Evolutionary conservation across 2,113 vertebrate genomes (phyloP).

Genomic region (Vireo altiloquus): DNA sequence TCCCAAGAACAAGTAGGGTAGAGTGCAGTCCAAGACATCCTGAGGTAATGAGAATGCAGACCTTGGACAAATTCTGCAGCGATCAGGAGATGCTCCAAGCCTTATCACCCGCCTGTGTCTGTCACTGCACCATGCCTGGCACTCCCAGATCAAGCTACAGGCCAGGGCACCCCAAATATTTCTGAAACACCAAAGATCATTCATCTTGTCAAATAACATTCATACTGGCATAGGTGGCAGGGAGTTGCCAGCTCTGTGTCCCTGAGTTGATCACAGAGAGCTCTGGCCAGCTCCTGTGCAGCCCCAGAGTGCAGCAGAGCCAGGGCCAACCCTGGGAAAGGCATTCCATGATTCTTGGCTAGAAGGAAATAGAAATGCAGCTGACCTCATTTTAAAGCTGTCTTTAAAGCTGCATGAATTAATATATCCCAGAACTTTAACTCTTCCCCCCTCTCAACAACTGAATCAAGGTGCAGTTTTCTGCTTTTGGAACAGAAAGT

Average conservation of each 20-base stretch:
- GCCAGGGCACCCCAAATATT: background rate
- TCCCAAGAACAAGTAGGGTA: rapidly evolving
- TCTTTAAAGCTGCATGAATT: background rate
- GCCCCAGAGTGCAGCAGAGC: background rate
- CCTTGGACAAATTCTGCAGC: background rate
- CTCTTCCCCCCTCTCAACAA: background rate
- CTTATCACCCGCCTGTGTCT: background rate
- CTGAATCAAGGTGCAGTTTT: background rate
- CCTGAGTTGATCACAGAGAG: background rate
- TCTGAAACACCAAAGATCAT: background rate
- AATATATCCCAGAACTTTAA: background rate
- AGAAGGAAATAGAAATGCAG: background rate
- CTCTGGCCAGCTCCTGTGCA: background rate
- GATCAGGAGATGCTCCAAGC: no score
- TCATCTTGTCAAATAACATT: background rate
- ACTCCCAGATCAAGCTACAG: background rate
- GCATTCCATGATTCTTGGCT: background rate
- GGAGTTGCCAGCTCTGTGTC: background rate
- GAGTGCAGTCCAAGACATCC: background rate
- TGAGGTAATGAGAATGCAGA: no score
- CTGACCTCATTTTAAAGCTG: background rate
- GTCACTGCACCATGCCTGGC: background rate
- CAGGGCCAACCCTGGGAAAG: rapidly evolving
- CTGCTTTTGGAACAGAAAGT: background rate
- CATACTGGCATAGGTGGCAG: no score